Evolutionary conservation across 1,140 invertebrate genomes (phyloP).

Genomic region (Zaprionus ghesquierei): DNA sequence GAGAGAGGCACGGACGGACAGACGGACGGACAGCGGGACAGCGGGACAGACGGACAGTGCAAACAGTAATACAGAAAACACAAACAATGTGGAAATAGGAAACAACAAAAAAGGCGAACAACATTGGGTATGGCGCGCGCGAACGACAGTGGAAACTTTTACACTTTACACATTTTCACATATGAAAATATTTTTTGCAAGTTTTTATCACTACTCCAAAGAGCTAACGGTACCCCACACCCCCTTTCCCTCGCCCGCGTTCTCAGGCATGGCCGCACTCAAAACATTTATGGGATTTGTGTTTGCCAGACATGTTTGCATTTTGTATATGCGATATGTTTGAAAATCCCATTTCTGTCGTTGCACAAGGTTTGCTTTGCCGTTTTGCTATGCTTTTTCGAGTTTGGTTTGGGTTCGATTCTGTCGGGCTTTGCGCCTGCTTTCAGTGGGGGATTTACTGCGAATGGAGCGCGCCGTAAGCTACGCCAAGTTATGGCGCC

Average conservation of each 20-base stretch:
- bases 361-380: not conserved
- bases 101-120: conserved; percentile 45
- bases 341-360: conserved; percentile 71
- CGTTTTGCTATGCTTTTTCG: not conserved
- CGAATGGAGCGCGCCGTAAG: not conserved
- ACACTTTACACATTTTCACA: conserved; percentile 79
- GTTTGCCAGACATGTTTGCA: conserved; percentile 80
- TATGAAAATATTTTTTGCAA: conserved; percentile 79
- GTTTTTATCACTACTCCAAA: conserved; percentile 62
- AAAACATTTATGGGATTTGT: conserved; percentile 80
- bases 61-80: conserved; percentile 39
- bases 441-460: not conserved
- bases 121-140: not conserved
- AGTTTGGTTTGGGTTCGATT: not conserved
- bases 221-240: not conserved
- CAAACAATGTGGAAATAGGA: conserved; percentile 68
- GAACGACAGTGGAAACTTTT: conserved; percentile 58
- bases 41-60: conserved; percentile 12
- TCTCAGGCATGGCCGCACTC: not conserved
- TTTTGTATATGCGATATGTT: conserved; percentile 81
- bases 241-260: not conserved
- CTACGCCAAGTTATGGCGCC: not conserved
- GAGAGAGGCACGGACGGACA: conserved; percentile 10
- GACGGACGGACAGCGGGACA: conserved; percentile 6
- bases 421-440: not conserved